Evolutionary conservation across 2,797 vertebrate genomes (phyloP).

Genomic region (Erpetoichthys calabaricus): DNA sequence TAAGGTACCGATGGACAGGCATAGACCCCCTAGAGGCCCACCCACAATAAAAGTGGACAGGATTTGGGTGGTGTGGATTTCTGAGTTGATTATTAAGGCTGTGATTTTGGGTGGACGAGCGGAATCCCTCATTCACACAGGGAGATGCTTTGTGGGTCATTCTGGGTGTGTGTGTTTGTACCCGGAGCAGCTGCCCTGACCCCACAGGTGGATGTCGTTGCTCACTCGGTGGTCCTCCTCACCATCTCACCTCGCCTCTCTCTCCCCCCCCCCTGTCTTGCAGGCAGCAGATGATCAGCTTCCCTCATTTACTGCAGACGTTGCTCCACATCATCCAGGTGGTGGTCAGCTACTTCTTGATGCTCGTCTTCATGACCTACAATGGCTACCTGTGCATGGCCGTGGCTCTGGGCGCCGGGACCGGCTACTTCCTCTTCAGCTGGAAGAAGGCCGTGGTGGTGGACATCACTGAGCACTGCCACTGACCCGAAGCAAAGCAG

Average conservation of each 20-base stretch:
- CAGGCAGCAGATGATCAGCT: slow-evolving; percentile 87
- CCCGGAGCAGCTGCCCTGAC: too few relatives aligned
- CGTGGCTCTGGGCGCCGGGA: slow-evolving; percentile 71
- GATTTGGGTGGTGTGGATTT: too few relatives aligned
- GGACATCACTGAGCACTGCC: slow-evolving; percentile 95
- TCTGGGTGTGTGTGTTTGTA: too few relatives aligned
- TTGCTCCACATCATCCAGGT: slow-evolving; percentile 85
- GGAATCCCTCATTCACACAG: too few relatives aligned
- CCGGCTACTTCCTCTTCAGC: slow-evolving; percentile 92
- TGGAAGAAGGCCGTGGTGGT: slow-evolving; percentile 94
- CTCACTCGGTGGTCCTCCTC: too few relatives aligned
- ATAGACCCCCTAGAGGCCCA: too few relatives aligned
- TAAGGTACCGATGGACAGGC: too few relatives aligned
- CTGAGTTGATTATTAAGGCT: too few relatives aligned
- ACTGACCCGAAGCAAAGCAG: slow-evolving; percentile 32
- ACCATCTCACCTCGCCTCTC: neutral
- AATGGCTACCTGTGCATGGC: slow-evolving; percentile 92
- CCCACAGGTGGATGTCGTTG: too few relatives aligned
- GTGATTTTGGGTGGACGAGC: too few relatives aligned
- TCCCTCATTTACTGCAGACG: slow-evolving; percentile 79
- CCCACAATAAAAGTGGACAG: too few relatives aligned
- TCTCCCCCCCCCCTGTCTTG: slow-evolving; percentile 14
- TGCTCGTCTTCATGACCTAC: slow-evolving; percentile 97
- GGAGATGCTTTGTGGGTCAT: too few relatives aligned
- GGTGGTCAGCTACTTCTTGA: slow-evolving; percentile 88